phyloP scores from a whole-genome alignment of 2,113 vertebrate species.

The Alligator sinensis region DNA sequence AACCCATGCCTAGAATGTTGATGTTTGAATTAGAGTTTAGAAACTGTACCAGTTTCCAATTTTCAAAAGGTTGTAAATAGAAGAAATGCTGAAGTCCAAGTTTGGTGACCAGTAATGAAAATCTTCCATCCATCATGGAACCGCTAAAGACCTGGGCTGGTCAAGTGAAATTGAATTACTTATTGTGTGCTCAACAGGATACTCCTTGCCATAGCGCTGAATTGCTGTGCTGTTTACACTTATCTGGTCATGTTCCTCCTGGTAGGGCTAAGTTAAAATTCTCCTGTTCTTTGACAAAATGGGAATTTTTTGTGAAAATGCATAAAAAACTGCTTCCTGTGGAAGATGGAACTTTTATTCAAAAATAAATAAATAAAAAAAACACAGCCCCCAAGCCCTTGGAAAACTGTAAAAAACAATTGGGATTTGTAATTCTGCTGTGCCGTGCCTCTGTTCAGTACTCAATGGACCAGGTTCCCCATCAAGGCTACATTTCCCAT shows the following conservation, averaged over 20 bases:
- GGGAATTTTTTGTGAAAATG: neutral
- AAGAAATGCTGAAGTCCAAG: neutral
- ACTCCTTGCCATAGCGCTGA: neutral
- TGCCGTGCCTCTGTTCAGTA: neutral
- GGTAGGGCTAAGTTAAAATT: neutral
- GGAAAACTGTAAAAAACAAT: too few relatives aligned
- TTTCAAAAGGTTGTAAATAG: neutral
- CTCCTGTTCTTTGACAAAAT: neutral
- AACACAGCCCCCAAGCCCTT: neutral
- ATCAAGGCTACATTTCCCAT: neutral
- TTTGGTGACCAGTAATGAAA: neutral
- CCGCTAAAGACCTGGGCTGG: neutral
- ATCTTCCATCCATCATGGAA: neutral
- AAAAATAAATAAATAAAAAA: neutral
- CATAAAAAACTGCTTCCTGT: neutral
- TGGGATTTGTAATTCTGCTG: neutral
- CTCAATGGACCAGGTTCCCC: neutral
- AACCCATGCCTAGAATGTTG: neutral
- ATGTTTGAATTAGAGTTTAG: neutral
- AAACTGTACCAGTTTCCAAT: neutral
- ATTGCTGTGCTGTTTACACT: neutral
- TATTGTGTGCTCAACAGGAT: rapidly evolving
- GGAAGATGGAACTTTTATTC: neutral
- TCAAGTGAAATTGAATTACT: neutral
- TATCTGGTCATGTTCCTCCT: neutral